Evolutionary conservation across 92 coral and sea anemone species (phyloP), one percentile per base, ranked within the genome.

Genomic region (Epizoanthus scotinus): DNA sequence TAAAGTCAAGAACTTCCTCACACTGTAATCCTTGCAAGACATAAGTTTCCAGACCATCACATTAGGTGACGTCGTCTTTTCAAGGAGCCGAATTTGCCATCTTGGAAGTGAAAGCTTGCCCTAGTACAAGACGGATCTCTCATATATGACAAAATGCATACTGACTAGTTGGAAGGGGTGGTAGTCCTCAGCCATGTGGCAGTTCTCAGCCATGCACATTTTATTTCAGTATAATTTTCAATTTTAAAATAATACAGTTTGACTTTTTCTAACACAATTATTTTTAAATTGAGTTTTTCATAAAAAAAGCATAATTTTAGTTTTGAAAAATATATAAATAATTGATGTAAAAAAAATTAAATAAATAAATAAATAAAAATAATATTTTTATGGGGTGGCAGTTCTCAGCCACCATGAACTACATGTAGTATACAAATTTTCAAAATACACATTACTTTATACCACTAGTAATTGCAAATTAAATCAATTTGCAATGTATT

Each of bases 151-250:
- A 66, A 66, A 66, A 26, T 10, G 71, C 38, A 66, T 66, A 36
- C 71, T 24, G n/a, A 66, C 71, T 66, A 26, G 5, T 40, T 6
- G 40, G 71, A 50, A 24, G 71, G 71, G 71, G 71, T 65, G 71
- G 71, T 50, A 65, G 50, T 50, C 71, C 71, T 65, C 15, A 50
- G 71, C 71, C 71, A 65, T 25, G 52, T 66, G 71, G 71, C 71
- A 66, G 53, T 26, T 50, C 44, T 66, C 71, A 22, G 40, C 71
- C 40, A 66, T 66, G 53, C 71, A 66, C 71, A 66, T 66, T 63
- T 6, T 22, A 40, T 40, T 40, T 40, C n/a, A n/a, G n/a, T n/a
- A n/a, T 40, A 0, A 40, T 40, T 40, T 40, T 40, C 0, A n/a
- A 40, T 40, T 66, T 66, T 50, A 66, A 66, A 66, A 34, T 65